Base-by-base conservation (phyloP, 2,797 vertebrate species). In the Eulemur rubriventer region DNA sequence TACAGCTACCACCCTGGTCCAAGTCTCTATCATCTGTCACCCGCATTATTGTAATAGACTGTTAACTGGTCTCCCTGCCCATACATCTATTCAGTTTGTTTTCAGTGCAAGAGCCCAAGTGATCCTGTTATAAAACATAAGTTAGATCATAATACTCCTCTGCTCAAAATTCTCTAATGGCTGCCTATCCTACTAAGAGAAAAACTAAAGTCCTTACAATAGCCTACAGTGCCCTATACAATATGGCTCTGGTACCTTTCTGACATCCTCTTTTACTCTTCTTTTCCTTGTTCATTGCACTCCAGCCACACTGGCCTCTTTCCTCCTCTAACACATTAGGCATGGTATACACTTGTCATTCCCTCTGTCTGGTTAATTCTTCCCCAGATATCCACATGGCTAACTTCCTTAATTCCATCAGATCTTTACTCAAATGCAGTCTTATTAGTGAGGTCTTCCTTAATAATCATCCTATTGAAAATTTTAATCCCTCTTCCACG, bases 81-180 rank as follows among this genome's bases (percentile, higher is more conserved):
- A 88, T 57, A 70, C 24, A 38, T 85, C 46, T 85, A 22, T 75
- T 79, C 43, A 24, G 26, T 73, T 85, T 89, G n/a, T 88, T 93
- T 95, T 88, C 46, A 86, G 50, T 79, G n/a, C 65, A 80, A 81
- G n/a, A 96, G 63, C 17, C 83, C 81, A 55, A 78, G 43, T 48
- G 24, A 70, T 73, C 24, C 52, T 85, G 20, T 93, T 89, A 89
- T 69, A 85, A 94, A 76, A 63, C 4, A n/a, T 67, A 76, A 81
- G 18, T 96, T 59, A 92, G 67, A 81, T 75, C 7, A 88, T 75
- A n/a, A 50, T 48, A 87, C 26, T 78, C 48, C 70, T 93, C 78
- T 80, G 72, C 35, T 83, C n/a, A 35, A 91, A 93, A 57, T 91
- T 59, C 61, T 70, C 24, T 33, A 88, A 22, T 57, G 28, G 59